These are phyloP conservation scores for Propithecus deckenii DNA, from an alignment of 2,797 vertebrate species.

Conservation along the genomic window DNA sequence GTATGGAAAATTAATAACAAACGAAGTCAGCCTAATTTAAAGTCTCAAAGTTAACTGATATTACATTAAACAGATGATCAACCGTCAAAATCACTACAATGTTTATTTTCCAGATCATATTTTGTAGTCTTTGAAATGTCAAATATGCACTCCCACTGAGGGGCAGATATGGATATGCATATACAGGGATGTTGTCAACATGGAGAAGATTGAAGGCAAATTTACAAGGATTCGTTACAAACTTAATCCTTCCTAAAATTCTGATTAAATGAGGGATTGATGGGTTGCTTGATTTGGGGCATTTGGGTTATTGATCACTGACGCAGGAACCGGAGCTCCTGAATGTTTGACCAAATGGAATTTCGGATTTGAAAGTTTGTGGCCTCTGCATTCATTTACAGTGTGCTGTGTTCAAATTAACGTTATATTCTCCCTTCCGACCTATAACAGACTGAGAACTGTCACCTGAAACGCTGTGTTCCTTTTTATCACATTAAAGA, in stretches of 20 bases:
- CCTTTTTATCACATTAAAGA: constrained; percentile 5
- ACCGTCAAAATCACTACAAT: constrained; percentile 82
- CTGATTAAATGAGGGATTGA: constrained; percentile 56
- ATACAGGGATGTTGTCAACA: constrained; percentile 63
- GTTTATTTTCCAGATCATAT: constrained; percentile 82
- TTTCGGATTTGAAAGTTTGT: background rate
- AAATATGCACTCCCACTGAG: constrained; percentile 72
- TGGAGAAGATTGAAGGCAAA: constrained; percentile 77
- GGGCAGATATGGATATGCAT: constrained; percentile 67
- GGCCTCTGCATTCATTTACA: background rate
- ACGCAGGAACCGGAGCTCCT: background rate
- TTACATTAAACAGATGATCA: constrained; percentile 83
- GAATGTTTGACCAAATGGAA: constrained; percentile 12
- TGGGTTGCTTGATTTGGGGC: background rate
- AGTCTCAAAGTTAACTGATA: constrained; percentile 80
- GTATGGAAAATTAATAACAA: constrained; percentile 80
- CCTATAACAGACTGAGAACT: background rate
- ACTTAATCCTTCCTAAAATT: constrained; percentile 74
- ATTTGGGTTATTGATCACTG: constrained; percentile 22
- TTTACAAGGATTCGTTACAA: constrained; percentile 64
- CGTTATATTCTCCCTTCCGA: background rate
- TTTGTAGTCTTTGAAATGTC: constrained; percentile 85
- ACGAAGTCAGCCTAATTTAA: constrained; percentile 83
- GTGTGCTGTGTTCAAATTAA: constrained; percentile 44
- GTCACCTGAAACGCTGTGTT: background rate